phyloP scores from a whole-genome alignment of 1,140 invertebrate species.

The Harlomillsia oculata region DNA sequence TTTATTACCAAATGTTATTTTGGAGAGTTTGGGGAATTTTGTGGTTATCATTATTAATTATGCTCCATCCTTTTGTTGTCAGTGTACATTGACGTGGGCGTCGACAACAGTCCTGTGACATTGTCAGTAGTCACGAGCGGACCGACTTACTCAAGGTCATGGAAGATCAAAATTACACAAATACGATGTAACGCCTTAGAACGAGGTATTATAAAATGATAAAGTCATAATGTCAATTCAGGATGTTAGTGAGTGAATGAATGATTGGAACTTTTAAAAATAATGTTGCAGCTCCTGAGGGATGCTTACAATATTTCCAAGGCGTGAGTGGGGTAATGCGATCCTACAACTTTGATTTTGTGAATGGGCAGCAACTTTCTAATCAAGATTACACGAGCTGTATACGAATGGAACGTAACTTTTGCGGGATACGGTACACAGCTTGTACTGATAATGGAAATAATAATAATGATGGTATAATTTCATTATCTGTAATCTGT shows the following conservation, averaged over 20 bases:
- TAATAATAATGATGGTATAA: background rate
- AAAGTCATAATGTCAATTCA: background rate
- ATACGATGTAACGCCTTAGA: conserved; percentile 64
- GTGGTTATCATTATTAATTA: conserved; percentile 30
- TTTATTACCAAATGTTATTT: too few species aligned
- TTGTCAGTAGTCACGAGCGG: conserved; percentile 69
- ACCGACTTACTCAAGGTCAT: conserved; percentile 57
- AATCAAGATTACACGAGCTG: conserved; percentile 84
- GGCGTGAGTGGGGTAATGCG: conserved; percentile 66
- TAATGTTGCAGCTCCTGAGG: conserved; percentile 56
- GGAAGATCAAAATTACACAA: conserved; percentile 69
- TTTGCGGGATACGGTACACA: conserved; percentile 75
- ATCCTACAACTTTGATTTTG: conserved; percentile 72
- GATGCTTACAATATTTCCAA: conserved; percentile 71
- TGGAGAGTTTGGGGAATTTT: background rate
- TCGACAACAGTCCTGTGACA: conserved; percentile 58
- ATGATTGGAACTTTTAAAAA: background rate
- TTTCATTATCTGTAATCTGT: background rate
- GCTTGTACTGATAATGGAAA: conserved; percentile 57
- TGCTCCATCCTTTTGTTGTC: too few species aligned
- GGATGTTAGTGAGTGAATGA: background rate
- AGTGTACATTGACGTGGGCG: conserved; percentile 75
- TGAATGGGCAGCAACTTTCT: conserved; percentile 64
- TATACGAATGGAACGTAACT: conserved; percentile 71
- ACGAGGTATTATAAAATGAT: conserved; percentile 45